These are phyloP conservation scores for Callipepla californica DNA, from an alignment of 2,113 vertebrate species.

Conservation along the genomic window DNA sequence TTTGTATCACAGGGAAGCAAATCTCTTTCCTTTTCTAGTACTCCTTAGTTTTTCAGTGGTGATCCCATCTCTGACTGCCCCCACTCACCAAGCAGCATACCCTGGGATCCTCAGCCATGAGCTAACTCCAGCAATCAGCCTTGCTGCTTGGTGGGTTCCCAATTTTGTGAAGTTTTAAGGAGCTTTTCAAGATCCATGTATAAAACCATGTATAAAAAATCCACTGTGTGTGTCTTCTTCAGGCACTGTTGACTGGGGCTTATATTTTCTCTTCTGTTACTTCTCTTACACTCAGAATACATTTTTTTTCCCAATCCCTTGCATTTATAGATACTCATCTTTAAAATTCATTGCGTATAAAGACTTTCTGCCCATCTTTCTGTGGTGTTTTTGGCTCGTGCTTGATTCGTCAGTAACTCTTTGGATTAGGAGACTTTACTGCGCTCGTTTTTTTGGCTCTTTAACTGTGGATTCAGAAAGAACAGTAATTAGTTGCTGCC, in stretches of 20 bases:
- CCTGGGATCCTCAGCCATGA: background rate
- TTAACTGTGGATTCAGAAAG: constrained; percentile 36
- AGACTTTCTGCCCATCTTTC: background rate
- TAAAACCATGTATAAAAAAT: background rate
- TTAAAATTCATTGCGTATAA: constrained; percentile 14
- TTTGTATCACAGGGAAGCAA: background rate
- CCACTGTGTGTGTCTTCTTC: background rate
- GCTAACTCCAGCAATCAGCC: background rate
- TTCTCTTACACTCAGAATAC: background rate
- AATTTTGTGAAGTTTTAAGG: background rate
- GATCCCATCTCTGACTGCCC: no score
- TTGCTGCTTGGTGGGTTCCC: background rate
- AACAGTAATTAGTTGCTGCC: constrained; percentile 19
- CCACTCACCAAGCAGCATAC: background rate
- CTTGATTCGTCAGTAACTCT: constrained; percentile 20
- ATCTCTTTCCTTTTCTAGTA: background rate
- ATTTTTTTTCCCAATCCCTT: background rate
- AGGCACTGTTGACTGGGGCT: background rate
- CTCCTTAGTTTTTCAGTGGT: background rate
- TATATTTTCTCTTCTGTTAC: background rate
- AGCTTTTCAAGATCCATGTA: background rate
- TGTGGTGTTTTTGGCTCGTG: background rate
- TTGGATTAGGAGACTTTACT: background rate
- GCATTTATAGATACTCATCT: constrained; percentile 12
- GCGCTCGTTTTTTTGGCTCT: constrained; percentile 50